These are phyloP conservation scores for Sceloporus tristichus DNA, from an alignment of 2,113 vertebrate species.

Conservation along the genomic window DNA sequence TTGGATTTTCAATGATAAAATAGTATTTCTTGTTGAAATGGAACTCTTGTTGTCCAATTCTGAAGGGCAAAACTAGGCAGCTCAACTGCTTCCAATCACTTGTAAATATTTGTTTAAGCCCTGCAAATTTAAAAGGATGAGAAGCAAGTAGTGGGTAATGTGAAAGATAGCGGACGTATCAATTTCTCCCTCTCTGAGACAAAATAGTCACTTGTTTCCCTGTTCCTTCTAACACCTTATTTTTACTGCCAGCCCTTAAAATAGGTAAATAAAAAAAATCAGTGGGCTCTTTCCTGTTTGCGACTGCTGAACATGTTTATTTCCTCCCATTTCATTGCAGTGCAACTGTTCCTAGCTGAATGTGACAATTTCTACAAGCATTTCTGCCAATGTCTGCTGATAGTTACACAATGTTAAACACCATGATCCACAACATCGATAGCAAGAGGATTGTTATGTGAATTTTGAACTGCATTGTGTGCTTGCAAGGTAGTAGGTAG, in stretches of 20 bases:
- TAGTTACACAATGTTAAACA: neutral
- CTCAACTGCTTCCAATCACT: neutral
- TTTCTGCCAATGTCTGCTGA: constrained; percentile 1
- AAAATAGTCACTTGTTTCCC: neutral
- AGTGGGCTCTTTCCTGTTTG: neutral
- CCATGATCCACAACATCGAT: neutral
- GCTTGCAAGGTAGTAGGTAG: neutral
- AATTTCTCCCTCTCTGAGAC: neutral
- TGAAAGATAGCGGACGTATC: neutral
- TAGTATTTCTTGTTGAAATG: neutral
- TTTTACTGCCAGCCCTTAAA: neutral
- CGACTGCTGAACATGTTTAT: neutral
- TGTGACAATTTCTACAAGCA: neutral
- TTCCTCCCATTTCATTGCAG: neutral
- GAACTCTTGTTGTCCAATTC: too few species aligned
- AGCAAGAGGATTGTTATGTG: neutral
- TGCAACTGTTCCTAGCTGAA: neutral
- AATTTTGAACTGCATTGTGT: neutral
- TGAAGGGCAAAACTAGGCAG: neutral
- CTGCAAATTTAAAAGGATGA: neutral
- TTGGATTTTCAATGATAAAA: neutral
- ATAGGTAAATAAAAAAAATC: neutral
- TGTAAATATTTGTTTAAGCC: neutral
- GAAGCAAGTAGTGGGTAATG: neutral
- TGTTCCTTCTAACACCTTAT: neutral